Conservation (phyloP, 2,797 vertebrate genomes). For the Delichon dasypus region DNA sequence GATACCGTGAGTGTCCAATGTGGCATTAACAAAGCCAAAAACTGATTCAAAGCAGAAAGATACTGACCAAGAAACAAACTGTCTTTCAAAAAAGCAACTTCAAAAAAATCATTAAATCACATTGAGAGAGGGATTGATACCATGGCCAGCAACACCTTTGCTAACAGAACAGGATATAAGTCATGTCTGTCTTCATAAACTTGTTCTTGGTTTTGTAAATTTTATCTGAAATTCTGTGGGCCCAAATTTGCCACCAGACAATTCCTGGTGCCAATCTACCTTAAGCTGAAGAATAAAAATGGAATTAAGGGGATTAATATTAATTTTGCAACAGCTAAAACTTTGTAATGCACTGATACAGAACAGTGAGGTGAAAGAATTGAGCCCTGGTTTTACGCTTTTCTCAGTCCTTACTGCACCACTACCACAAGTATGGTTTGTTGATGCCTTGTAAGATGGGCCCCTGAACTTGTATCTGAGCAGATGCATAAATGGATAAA, state of each 20-base stretch:
- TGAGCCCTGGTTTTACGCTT: not conserved
- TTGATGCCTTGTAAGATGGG: not conserved
- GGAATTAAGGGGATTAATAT: not conserved
- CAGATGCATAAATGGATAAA: not conserved
- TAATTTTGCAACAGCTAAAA: not conserved
- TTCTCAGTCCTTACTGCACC: not conserved
- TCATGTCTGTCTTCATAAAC: not conserved
- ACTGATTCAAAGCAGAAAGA: not conserved
- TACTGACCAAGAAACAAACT: not conserved
- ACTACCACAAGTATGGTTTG: not conserved
- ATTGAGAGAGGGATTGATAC: not conserved
- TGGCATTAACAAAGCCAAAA: not conserved
- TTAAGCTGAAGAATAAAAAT: not conserved
- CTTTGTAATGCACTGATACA: not conserved
- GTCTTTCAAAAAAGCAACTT: not conserved
- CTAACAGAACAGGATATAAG: not conserved
- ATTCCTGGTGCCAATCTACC: not conserved
- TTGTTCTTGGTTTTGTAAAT: not conserved
- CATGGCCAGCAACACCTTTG: not conserved
- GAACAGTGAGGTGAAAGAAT: fast-evolving
- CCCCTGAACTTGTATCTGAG: not conserved
- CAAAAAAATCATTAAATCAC: not conserved
- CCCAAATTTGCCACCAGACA: not conserved
- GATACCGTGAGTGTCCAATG: not conserved
- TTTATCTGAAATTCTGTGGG: not conserved